Conservation (phyloP, 2,113 vertebrate species). For the Cnemophilus loriae region DNA sequence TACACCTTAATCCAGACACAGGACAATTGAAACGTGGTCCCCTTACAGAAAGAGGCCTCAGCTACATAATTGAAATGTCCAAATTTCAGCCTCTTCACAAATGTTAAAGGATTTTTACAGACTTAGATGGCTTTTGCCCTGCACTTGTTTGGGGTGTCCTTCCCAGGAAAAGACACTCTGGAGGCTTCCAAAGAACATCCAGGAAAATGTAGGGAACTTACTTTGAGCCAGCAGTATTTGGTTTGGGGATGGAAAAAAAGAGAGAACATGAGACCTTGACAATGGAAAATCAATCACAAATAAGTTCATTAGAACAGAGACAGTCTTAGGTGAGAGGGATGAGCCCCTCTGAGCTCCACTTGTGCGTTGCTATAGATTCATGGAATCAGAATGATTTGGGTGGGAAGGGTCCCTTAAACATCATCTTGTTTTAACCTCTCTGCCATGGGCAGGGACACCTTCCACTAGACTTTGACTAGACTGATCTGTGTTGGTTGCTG, state of each 20-base stretch:
- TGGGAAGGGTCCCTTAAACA: neutral
- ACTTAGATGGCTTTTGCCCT: neutral
- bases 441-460: neutral
- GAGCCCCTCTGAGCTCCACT: neutral
- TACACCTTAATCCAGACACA: neutral
- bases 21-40: neutral
- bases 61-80: neutral
- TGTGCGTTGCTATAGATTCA: neutral
- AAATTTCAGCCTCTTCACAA: neutral
- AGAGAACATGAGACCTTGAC: neutral
- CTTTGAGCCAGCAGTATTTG: neutral
- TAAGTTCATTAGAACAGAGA: neutral
- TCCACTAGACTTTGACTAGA: neutral
- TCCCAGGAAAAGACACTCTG: neutral
- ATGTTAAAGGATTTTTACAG: neutral
- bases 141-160: neutral
- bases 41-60: neutral
- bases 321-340: neutral
- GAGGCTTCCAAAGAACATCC: neutral
- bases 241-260: neutral
- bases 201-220: neutral
- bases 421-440: neutral
- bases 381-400: neutral
- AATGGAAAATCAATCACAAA: neutral
- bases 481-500: neutral